phyloP scores from a whole-genome alignment of 2,113 vertebrate species.

The Coptodon rendalli region DNA sequence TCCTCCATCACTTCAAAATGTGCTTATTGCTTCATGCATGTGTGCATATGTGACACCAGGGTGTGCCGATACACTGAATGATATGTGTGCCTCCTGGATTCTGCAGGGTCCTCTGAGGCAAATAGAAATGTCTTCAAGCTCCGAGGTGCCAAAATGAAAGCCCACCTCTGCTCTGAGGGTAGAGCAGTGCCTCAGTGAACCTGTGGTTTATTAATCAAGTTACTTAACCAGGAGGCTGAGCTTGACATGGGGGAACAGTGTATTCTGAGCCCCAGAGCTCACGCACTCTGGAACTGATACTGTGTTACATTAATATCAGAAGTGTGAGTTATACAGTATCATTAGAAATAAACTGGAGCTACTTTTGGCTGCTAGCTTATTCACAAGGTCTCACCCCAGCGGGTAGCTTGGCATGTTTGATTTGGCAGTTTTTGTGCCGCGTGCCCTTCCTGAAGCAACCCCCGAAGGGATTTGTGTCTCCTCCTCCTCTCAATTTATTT shows the following conservation, averaged over 20 bases:
- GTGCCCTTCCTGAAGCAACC: neutral
- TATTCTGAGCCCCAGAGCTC: neutral
- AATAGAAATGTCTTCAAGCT: neutral
- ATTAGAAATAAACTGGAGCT: neutral
- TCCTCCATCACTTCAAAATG: neutral
- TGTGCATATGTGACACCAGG: neutral
- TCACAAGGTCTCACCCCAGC: neutral
- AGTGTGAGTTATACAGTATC: neutral
- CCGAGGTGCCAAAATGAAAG: conserved; percentile 33
- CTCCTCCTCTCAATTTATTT: neutral
- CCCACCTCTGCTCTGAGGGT: neutral
- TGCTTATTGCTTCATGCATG: neutral
- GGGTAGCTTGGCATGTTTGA: neutral
- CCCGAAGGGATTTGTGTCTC: neutral
- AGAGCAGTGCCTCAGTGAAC: neutral
- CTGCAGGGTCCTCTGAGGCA: neutral
- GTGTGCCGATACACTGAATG: neutral
- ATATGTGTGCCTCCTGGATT: neutral
- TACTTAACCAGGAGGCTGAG: neutral
- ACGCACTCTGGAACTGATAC: neutral
- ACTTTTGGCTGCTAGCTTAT: neutral
- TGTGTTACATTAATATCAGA: neutral
- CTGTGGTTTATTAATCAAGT: conserved; percentile 27
- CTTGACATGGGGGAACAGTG: conserved; percentile 1
- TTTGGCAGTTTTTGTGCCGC: neutral